Evolutionary conservation across 2,888 invertebrate species (phyloP), one percentile per base, ranked within the genome.

Genomic region (Drosophila leonis): DNA sequence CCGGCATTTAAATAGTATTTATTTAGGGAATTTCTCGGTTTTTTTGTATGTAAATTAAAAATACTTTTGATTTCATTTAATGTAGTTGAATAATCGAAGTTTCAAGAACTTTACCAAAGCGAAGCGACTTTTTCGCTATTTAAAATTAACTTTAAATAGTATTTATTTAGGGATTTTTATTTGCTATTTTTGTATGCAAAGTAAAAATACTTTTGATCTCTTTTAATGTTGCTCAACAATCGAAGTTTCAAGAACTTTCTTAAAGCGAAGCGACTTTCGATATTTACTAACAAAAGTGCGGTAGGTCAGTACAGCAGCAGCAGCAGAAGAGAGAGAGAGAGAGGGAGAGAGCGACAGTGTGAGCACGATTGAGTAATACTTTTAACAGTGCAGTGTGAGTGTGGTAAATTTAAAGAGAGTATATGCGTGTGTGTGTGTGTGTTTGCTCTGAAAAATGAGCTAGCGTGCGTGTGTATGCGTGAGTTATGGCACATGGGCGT

Each of bases 241-340:
- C 55, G 59, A 73, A 64, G 5, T 57, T 52, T 65, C 13, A 60
- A n/a, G 41, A 33, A 49, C 20, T 42, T 29, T 27, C 4, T 8
- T 2, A 15, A 57, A 33, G 33, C n/a, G 10, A 31, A 37, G n/a
- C 52, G 4, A 20, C 24, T 33, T 46, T 35, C 13, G 13, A 37
- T 61, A 54, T 31, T 48, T n/a, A n/a, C n/a, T n/a, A 35, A 29
- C 27, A 49, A n/a, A 41, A 18, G 51, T 75, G 46, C 7, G 70
- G 70, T 33, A 75, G 75, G 75, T 75, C 75, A 74, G 62, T 46
- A 1, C 27, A n/a, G 18, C 8, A 20, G 15, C 1, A 4, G 8
- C n/a, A n/a, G n/a, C n/a, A 33, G 8, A 10, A 8, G 33, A 44
- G n/a, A 5, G 33, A 15, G 8, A 12, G 39, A 44, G 20, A n/a